These are phyloP conservation scores for Tethya wilhelma DNA, from an alignment of 37 sponge, comb jelly and placozoan species.

Conservation along the genomic window DNA sequence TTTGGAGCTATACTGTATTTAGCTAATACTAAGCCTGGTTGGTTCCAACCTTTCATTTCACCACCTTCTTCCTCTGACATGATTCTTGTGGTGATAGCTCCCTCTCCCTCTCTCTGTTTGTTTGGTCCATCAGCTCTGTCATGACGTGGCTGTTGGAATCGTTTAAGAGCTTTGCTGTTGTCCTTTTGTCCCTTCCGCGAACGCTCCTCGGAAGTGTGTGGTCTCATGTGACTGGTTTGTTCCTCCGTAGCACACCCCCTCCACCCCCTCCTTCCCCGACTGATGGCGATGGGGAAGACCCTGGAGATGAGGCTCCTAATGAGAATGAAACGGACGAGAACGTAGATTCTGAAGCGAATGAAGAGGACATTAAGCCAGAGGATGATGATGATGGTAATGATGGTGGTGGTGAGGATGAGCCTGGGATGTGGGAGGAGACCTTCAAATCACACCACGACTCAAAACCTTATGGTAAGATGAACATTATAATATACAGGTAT, in stretches of 20 bases:
- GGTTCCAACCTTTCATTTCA: too few relatives aligned
- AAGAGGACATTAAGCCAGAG: not conserved
- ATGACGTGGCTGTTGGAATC: too few relatives aligned
- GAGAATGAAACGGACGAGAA: not conserved
- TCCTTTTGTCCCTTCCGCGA: too few relatives aligned
- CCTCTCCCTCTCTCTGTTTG: too few relatives aligned
- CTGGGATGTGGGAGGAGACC: slow-evolving; percentile 91
- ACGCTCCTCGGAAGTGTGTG: not conserved
- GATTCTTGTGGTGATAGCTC: too few relatives aligned
- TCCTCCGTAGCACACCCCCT: not conserved
- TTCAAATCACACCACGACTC: slow-evolving; percentile 96
- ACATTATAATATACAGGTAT: too few relatives aligned
- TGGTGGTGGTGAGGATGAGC: slow-evolving; percentile 46
- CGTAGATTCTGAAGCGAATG: slow-evolving; percentile 22
- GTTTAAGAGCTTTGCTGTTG: too few relatives aligned
- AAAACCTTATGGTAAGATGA: slow-evolving; percentile 85
- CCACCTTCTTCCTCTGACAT: too few relatives aligned
- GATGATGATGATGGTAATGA: not conserved
- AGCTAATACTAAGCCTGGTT: too few relatives aligned
- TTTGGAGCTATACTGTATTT: too few relatives aligned
- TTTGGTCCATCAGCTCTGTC: too few relatives aligned
- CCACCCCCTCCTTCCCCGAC: slow-evolving; percentile 5
- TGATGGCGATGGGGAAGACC: not conserved
- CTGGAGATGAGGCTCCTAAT: not conserved
- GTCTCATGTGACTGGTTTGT: not conserved